Base-by-base conservation (phyloP, 1,140 invertebrate genomes). In the Drosophila pruinosa region DNA sequence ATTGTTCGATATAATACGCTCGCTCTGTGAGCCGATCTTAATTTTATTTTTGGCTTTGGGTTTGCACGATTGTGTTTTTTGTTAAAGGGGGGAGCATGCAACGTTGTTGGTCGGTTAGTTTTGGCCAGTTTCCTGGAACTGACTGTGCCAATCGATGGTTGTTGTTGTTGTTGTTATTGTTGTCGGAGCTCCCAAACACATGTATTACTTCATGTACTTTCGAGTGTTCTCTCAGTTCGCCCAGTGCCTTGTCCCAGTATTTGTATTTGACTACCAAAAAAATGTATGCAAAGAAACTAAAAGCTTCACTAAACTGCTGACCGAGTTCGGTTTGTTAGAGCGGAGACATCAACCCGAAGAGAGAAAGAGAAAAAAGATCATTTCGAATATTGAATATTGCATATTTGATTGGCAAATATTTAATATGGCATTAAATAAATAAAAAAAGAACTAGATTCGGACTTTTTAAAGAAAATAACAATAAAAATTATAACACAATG, bases 81-180 rank as follows among this genome's bases (percentile, higher is more conserved):
- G 43, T n/a, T 26, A 3, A 1, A 26, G 3, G 17, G 47, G 2
- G 47, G 47, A 41, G 19, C 17, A 8, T 2, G 47, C 7, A 31
- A 75, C 58, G 74, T 72, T 64, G 64, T 69, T 61, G 31, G n/a
- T 67, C 47, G 75, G 77, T 78, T 75, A 78, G 61, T 78, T 50
- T 81, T 72, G 78, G 57, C 52, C 53, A 62, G 75, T 79, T 80
- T 75, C 78, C 65, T 58, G 78, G 76, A 78, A 62, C 54, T 59
- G 28, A 17, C 58, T 38, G 48, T 61, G 50, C 41, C 64, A 67
- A 56, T 73, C 36, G 70, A 53, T 38, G 12, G 58, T 53, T 62
- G 43, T 26, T 39, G 15, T 8, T 54, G 24, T 38, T 67, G 41
- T 77, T 72, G 24, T 34, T 28, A 19, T 4, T 43, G 34, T 31